phyloP scores from a whole-genome alignment of 2,797 vertebrate species.

The Cossypha caffra region DNA sequence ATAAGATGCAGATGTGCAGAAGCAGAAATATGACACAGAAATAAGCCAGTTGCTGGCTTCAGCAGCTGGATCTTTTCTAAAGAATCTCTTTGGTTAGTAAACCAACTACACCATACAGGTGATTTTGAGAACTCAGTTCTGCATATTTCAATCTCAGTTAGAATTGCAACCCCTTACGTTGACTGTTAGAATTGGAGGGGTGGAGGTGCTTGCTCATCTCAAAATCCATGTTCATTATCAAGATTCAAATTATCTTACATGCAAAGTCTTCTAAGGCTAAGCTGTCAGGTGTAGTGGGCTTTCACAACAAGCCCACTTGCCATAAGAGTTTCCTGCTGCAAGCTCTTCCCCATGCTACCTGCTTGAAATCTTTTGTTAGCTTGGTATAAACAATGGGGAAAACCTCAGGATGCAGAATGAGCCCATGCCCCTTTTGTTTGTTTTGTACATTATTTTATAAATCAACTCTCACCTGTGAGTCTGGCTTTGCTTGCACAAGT shows the following conservation, averaged over 20 bases:
- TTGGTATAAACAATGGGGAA: neutral
- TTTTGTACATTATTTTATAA: neutral
- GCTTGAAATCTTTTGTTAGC: neutral
- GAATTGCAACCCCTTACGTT: neutral
- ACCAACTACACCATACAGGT: neutral
- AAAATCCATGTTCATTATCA: neutral
- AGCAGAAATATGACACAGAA: neutral
- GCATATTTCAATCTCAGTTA: neutral
- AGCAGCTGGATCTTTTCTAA: neutral
- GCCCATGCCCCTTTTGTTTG: neutral
- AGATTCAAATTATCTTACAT: neutral
- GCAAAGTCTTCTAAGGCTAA: neutral
- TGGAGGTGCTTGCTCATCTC: neutral
- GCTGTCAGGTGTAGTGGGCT: neutral
- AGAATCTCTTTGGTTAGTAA: neutral
- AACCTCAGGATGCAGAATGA: neutral
- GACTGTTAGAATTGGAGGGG: neutral
- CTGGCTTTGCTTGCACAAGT: neutral
- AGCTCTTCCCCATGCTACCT: neutral
- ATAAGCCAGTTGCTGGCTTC: neutral
- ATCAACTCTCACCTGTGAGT: neutral
- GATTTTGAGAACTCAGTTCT: neutral
- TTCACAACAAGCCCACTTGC: neutral
- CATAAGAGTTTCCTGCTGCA: neutral
- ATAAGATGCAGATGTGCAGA: neutral